These are phyloP conservation scores for Steinernema hermaphroditum DNA, from an alignment of 2,888 invertebrate species.

Conservation along the genomic window DNA sequence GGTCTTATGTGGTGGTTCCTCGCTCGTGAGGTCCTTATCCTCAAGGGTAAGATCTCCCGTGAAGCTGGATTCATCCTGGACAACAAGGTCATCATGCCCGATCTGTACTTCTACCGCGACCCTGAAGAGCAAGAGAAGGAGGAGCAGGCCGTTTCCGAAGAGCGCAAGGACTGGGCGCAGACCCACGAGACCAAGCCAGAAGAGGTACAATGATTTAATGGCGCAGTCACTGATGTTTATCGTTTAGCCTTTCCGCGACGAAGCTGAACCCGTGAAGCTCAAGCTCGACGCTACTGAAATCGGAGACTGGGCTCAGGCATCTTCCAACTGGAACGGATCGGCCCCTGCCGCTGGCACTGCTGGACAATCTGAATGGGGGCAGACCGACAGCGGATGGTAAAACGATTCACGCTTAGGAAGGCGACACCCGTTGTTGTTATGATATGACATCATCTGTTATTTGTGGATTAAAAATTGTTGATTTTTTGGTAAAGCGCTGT, in stretches of 20 bases:
- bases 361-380: neutral
- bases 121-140: constrained; percentile 80
- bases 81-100: constrained; percentile 79
- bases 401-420: neutral
- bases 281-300: constrained; percentile 41
- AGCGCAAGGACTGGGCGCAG: constrained; percentile 41
- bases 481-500: neutral
- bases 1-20: constrained; percentile 99
- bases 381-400: constrained; percentile 12
- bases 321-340: constrained; percentile 23
- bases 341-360: neutral
- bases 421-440: neutral
- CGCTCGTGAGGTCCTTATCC: constrained; percentile 87
- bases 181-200: constrained; percentile 29
- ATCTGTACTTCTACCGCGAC: constrained; percentile 98
- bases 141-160: constrained; percentile 48
- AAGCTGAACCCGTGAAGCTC: constrained; percentile 41
- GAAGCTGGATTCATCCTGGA: constrained; percentile 78
- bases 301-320: constrained; percentile 48
- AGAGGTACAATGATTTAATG: constrained; percentile 31
- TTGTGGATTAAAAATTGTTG: constrained; percentile 23
- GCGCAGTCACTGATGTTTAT: neutral
- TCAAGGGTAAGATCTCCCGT: constrained; percentile 84
- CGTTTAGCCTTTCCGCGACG: neutral
- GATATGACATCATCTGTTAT: neutral